Evolutionary conservation across 2,113 vertebrate genomes (phyloP), one percentile per base, ranked within the genome.

Genomic region (Seriola aureovittata): DNA sequence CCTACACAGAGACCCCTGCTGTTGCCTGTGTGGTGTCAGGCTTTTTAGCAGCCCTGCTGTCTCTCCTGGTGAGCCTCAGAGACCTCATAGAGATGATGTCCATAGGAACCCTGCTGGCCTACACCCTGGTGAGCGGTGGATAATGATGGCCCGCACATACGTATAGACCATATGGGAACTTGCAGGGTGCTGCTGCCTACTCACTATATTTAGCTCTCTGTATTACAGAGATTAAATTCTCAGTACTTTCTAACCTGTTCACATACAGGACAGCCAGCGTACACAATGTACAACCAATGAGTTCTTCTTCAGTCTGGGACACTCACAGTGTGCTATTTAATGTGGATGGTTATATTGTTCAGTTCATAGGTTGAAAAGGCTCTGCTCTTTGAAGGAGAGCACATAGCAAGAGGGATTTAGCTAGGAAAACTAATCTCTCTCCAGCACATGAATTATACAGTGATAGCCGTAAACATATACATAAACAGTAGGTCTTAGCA

Each of bases 11-110:
- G 94, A 99, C 98, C 0, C 98, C 98, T 0, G 95, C 96, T 0
- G 96, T 99, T 71, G 98, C 98, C 46, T 99, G 98, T 71, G 96
- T 99, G 0, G 98, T 99, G 72, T 99, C 98, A 0, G 98, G 98
- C 3, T 98, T 97, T 85, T 95, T 99, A 1, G 97, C 98, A 0
- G 96, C 97, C 0, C 92, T 99, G 52, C 95, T 99, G 21, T 97
- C 97, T 4, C 94, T 99, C 64, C 90, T 99, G 78, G 97, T 99
- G 89, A 99, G 97, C 93, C 95, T 99, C 80, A 90, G 97, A 85
- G 98, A 99, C 91, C 94, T 99, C 74, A 99, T 99, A 69, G 98
- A 99, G 87, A 99, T 99, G 98, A 99, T 99, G 98, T 99, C 98
- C 86, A 99, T 99, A 0, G 98, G 98, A 81, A 99, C 98, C 0